Evolutionary conservation across 2,797 vertebrate species (phyloP), one percentile per base, ranked within the genome.

Genomic region (Threskiornis aethiopicus): DNA sequence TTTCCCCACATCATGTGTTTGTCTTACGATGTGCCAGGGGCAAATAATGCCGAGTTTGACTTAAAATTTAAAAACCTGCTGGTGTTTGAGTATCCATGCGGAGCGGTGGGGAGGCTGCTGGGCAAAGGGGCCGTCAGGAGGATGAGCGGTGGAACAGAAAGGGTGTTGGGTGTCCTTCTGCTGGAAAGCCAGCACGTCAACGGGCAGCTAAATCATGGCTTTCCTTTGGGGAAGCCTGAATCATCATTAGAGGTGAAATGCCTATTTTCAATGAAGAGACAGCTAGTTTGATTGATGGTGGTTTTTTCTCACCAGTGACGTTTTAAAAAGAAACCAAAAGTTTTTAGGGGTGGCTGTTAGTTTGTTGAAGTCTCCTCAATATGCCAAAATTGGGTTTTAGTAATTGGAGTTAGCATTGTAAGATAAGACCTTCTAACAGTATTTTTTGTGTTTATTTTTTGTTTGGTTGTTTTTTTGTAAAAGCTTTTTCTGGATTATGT

Each of bases 311-410:
- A 64, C 26, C 79, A 76, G 31, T 78, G 71, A 81, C 80, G 86
- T 93, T 97, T 96, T 35, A 92, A 97, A 96, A 97, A 89, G 73
- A 86, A 96, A 96, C 37, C 49, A 78, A 55, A 29, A 39, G 57
- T 46, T 88, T 95, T 82, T 11, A 14, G 51, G 59, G 58, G 29
- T 86, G 65, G 31, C 33, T 94, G 59, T 79, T 96, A 67, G 76
- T 83, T 92, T 31, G 10, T 94, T 87, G 64, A 96, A 95, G 88
- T 94, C 49, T 62, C 90, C 89, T 90, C 83, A 35, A 33, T 59
- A 31, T 96, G 67, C 84, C 44, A 86, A 91, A 96, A 72, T 5
- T 70, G 78, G 9, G 10, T 71, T 91, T 94, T 92, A 72, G 75
- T 90, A 89, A 77, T 87, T 47, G 66, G 58, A 79, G 25, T 76